phyloP scores from a whole-genome alignment of 2,113 vertebrate species.

The Solea solea region DNA sequence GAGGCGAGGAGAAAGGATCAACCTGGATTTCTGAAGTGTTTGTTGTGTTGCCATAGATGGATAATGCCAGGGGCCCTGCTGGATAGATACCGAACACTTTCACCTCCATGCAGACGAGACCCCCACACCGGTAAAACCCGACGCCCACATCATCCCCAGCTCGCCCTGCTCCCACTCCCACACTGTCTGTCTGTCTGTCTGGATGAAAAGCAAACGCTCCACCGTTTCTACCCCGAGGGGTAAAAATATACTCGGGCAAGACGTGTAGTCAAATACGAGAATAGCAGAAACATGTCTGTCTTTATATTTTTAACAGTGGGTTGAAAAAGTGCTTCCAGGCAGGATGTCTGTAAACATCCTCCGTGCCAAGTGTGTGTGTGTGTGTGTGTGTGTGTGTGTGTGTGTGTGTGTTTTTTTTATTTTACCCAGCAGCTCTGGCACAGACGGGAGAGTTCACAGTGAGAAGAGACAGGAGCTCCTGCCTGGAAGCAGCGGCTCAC shows the following conservation, averaged over 20 bases:
- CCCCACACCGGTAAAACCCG: constrained; percentile 50
- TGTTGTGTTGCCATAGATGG: constrained; percentile 55
- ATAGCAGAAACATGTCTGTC: constrained; percentile 35
- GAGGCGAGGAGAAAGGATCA: constrained; percentile 31
- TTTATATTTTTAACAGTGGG: constrained; percentile 47
- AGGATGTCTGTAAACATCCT: constrained; percentile 46
- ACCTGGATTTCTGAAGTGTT: constrained; percentile 48
- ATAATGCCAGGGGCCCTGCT: constrained; percentile 58
- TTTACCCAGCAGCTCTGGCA: constrained; percentile 24
- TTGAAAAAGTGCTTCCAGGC: constrained; percentile 32
- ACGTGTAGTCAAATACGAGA: constrained; percentile 22
- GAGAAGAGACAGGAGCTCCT: constrained; percentile 1
- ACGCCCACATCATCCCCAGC: constrained; percentile 33
- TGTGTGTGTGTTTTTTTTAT: background rate
- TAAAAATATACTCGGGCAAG: constrained; percentile 15
- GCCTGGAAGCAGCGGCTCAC: constrained; percentile 15
- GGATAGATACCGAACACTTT: constrained; percentile 38
- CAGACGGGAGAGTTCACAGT: constrained; percentile 33
- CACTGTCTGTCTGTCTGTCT: constrained; percentile 46
- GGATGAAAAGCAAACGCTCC: constrained; percentile 8
- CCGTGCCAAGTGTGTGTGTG: constrained; percentile 16
- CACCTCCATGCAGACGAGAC: constrained; percentile 56
- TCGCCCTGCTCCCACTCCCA: constrained; percentile 35
- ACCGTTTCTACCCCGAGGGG: constrained; percentile 21
- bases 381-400: constrained; percentile 16